These are phyloP conservation scores for Lates japonicus DNA, from an alignment of 2,797 vertebrate genomes.

Conservation along the genomic window DNA sequence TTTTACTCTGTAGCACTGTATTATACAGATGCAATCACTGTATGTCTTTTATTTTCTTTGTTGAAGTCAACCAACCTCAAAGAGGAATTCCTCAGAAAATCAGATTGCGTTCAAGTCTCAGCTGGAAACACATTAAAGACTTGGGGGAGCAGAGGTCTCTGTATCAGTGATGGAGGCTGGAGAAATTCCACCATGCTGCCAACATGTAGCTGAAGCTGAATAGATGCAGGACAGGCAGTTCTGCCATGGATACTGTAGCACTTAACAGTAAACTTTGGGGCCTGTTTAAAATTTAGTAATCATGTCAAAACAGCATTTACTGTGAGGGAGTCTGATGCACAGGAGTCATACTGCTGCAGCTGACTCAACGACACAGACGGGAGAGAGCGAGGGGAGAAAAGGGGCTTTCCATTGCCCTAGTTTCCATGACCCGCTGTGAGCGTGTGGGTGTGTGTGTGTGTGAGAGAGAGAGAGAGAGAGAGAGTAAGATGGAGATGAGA, in stretches of 20 bases:
- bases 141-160: slow-evolving; percentile 11
- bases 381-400: slow-evolving; percentile 25
- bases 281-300: slow-evolving; percentile 26
- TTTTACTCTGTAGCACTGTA: slow-evolving; percentile 25
- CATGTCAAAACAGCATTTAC: slow-evolving; percentile 15
- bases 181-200: slow-evolving; percentile 18
- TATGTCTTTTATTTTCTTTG: not conserved
- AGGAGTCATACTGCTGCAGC: slow-evolving; percentile 39
- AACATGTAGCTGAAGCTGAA: slow-evolving; percentile 3
- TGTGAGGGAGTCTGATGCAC: slow-evolving; percentile 33
- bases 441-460: slow-evolving; percentile 19
- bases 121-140: slow-evolving; percentile 31
- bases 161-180: slow-evolving; percentile 27
- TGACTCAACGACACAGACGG: slow-evolving; percentile 28
- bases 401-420: slow-evolving; percentile 71
- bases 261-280: not conserved
- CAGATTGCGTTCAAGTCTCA: slow-evolving; percentile 21
- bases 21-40: slow-evolving; percentile 27
- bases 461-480: slow-evolving; percentile 1
- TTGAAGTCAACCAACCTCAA: slow-evolving; percentile 11
- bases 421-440: slow-evolving; percentile 46
- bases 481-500: slow-evolving; percentile 18
- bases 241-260: not conserved
- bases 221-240: not conserved
- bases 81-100: slow-evolving; percentile 23